phyloP scores from a whole-genome alignment of 1,140 invertebrate species.

The Harlomillsia oculata region DNA sequence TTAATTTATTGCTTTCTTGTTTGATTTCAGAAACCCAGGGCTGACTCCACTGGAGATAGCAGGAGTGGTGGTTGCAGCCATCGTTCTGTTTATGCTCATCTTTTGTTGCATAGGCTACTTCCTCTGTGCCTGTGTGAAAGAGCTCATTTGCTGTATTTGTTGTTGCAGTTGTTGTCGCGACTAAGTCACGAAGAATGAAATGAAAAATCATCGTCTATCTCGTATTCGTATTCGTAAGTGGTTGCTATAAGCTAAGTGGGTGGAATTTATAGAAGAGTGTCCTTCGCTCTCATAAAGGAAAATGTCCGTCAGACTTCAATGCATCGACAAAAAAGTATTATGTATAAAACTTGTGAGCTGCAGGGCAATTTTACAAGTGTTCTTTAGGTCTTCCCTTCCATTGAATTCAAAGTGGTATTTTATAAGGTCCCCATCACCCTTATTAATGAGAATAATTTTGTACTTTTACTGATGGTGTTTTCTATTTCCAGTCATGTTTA shows the following conservation, averaged over 20 bases:
- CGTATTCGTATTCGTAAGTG: too few species aligned
- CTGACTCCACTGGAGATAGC: slow-evolving; percentile 17
- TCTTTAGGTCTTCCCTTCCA: too few species aligned
- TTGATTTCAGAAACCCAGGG: neutral
- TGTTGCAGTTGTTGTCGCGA: slow-evolving; percentile 19
- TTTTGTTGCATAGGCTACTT: slow-evolving; percentile 31
- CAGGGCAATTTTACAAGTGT: too few species aligned
- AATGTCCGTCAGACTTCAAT: neutral
- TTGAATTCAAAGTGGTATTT: too few species aligned
- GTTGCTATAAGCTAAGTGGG: too few species aligned
- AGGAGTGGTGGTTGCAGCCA: slow-evolving; percentile 10
- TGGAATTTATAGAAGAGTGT: too few species aligned
- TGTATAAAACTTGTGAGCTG: too few species aligned
- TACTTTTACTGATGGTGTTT: too few species aligned
- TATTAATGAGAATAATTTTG: too few species aligned
- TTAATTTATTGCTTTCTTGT: neutral
- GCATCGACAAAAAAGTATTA: neutral
- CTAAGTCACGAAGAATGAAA: neutral
- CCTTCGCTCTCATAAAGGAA: neutral
- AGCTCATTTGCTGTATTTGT: slow-evolving; percentile 33
- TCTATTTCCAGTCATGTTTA: too few species aligned
- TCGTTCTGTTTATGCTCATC: slow-evolving; percentile 18
- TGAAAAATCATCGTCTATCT: neutral
- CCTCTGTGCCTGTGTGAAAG: slow-evolving; percentile 31
- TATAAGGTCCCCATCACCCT: too few species aligned